Percentiles rank a stretch among this genome's conserved stretches.
phyloP scores from a whole-genome alignment of 2,113 vertebrate species.

The Riparia riparia region DNA sequence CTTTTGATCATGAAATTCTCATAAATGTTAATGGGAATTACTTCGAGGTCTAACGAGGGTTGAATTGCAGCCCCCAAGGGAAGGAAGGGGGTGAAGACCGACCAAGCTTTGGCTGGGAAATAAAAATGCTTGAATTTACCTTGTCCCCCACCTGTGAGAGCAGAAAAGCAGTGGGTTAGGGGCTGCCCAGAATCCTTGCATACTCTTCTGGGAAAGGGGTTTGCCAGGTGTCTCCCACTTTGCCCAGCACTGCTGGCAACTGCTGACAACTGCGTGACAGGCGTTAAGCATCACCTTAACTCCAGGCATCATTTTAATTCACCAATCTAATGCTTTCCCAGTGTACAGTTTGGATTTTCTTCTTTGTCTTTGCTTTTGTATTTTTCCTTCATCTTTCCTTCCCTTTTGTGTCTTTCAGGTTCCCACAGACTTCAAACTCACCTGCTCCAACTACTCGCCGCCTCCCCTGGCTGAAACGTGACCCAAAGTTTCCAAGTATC shows the following conservation, averaged over 20 bases:
- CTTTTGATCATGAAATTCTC: conserved; percentile 76
- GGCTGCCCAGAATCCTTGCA: background rate
- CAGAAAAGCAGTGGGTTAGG: background rate
- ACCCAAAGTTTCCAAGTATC: conserved; percentile 62
- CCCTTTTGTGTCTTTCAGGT: conserved; percentile 15
- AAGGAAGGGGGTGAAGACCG: background rate
- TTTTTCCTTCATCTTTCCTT: background rate
- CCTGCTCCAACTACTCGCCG: background rate
- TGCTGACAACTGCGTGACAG: background rate
- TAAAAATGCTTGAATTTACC: background rate
- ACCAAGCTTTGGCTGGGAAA: background rate
- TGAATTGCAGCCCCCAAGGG: conserved; percentile 4
- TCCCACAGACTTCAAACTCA: conserved; percentile 71
- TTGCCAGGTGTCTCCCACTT: background rate
- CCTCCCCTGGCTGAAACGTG: conserved; percentile 44
- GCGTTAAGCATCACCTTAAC: background rate
- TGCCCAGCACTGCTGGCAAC: background rate
- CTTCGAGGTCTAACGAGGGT: conserved; percentile 45
- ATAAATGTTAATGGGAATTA: conserved; percentile 75
- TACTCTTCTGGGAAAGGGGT: background rate
- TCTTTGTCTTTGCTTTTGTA: background rate
- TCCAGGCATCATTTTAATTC: background rate
- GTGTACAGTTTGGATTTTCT: background rate
- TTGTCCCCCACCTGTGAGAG: background rate
- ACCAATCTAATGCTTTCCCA: background rate